Evolutionary conservation across 2,888 invertebrate genomes (phyloP), one percentile per base, ranked within the genome.

Genomic region (Ellobium chinense): DNA sequence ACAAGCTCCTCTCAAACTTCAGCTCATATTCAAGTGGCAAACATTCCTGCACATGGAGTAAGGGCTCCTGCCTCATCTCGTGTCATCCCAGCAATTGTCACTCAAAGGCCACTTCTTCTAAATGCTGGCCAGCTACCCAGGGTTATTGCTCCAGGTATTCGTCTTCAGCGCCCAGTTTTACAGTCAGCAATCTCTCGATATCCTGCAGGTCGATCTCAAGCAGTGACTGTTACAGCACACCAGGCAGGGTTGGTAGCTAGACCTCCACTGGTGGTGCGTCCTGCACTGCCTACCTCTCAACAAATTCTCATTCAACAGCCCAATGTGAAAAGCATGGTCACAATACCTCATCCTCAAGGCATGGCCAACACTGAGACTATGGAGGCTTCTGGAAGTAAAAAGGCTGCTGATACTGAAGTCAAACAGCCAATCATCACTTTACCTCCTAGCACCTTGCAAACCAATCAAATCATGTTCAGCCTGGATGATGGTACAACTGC

Each of bases 401-500:
- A 72, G 24, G 1, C 60, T n/a, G 34, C 18, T 18, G 58, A 36
- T n/a, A 36, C 72, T 31, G 24, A 24, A 31, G 37, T 12, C 12
- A 56, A 24, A 1, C 60, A 9, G 9, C 18, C 29, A 27, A 37
- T 34, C 1, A 21, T 73, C 14, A 24, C 37, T n/a, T 27, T n/a
- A 1, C 27, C 34, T n/a, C n/a, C 34, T 58, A 12, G 9, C 1
- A 21, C 62, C 27, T 27, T 34, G 21, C 9, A 0, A 12, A n/a
- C 63, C 72, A 78, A 78, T 46, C 72, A 70, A 24, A 72, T 78
- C 31, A 78, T 78, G 72, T 62, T 78, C 24, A 72, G 72, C 14
- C 65, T 78, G 34, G 78, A 78, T 29, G 78, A 78, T 70, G 78
- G 78, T 18, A 72, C 72, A 34, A 72, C 78, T 37, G 78, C 72